These are phyloP conservation scores for Macrobrachium rosenbergii DNA, from an alignment of 1,140 invertebrate genomes.

Conservation along the genomic window DNA sequence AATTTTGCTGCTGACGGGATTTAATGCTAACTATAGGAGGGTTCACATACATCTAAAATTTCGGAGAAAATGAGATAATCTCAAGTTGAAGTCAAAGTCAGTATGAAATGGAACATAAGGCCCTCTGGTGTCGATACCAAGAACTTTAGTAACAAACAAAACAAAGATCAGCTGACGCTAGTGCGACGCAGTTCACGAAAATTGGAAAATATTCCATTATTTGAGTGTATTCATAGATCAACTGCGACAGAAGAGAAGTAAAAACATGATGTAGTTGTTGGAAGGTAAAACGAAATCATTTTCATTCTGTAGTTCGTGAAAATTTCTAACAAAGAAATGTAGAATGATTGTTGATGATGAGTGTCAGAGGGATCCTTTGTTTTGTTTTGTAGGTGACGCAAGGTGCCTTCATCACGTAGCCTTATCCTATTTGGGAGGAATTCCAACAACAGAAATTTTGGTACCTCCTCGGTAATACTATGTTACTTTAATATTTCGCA, in stretches of 20 bases:
- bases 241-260: background rate
- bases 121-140: slow-evolving; percentile 22
- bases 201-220: background rate
- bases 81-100: background rate
- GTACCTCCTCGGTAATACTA: no score
- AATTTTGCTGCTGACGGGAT: no score
- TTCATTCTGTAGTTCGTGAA: background rate
- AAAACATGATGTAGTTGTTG: slow-evolving; percentile 8
- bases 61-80: background rate
- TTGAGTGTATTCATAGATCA: background rate
- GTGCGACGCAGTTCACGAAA: slow-evolving; percentile 52
- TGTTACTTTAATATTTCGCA: no score
- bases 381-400: no score
- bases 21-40: no score
- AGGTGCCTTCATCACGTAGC: no score
- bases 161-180: slow-evolving; percentile 61
- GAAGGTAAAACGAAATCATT: slow-evolving; percentile 4
- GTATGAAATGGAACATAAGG: background rate
- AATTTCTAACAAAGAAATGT: background rate
- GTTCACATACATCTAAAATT: background rate
- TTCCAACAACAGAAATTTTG: no score
- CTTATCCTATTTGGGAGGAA: no score
- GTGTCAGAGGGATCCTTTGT: background rate
- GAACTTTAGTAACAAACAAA: slow-evolving; percentile 48
- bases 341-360: background rate